phyloP scores from a whole-genome alignment of 2,113 vertebrate genomes.

The Dicentrarchus labrax region DNA sequence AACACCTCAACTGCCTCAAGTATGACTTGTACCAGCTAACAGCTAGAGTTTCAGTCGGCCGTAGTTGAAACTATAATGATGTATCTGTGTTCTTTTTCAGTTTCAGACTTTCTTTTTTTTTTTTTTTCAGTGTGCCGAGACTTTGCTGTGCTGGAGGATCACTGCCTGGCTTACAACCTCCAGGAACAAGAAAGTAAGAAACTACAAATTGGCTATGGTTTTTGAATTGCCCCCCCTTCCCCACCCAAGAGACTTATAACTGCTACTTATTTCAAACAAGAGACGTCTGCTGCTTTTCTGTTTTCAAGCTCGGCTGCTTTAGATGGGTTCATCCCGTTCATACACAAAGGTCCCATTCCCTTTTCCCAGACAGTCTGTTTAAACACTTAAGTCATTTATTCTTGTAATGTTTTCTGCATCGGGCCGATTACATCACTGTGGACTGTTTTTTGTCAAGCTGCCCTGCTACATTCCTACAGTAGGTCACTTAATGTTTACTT shows the following conservation, averaged over 20 bases:
- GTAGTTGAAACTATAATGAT: background rate
- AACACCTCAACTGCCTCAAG: background rate
- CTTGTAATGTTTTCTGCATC: constrained; percentile 1
- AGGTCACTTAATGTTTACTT: constrained; percentile 6
- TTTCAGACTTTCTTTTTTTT: background rate
- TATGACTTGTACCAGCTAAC: background rate
- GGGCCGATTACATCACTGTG: background rate
- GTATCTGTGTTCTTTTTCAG: background rate
- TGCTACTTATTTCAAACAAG: background rate
- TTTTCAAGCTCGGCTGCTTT: background rate
- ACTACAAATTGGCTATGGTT: constrained; percentile 45
- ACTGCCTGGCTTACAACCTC: constrained; percentile 94
- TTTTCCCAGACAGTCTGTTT: background rate
- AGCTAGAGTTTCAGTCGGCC: too few relatives aligned
- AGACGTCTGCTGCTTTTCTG: background rate
- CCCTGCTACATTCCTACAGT: constrained; percentile 8
- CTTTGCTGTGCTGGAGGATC: constrained; percentile 96
- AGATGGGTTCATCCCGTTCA: background rate
- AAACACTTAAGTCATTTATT: constrained; percentile 13
- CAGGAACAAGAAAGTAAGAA: constrained; percentile 98
- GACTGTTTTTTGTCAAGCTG: background rate
- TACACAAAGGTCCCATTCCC: background rate
- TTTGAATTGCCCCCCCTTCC: background rate
- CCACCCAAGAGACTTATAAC: background rate
- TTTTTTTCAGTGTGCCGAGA: constrained; percentile 90